phyloP scores from a whole-genome alignment of 2,888 invertebrate genomes.

The Pachycephus smyrnensis region DNA sequence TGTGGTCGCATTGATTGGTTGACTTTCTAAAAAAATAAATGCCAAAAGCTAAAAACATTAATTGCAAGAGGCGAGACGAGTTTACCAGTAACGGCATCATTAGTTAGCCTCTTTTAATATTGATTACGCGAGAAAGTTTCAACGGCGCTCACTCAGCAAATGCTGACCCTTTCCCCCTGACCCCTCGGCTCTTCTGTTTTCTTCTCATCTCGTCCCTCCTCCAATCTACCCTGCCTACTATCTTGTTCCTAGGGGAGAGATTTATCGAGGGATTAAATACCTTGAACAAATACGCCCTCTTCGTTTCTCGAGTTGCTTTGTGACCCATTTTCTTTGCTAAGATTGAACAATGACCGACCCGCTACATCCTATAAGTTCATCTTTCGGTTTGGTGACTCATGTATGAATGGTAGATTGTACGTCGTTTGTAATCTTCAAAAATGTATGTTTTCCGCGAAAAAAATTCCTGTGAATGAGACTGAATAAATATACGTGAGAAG shows the following conservation, averaged over 20 bases:
- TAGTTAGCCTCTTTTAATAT: constrained; percentile 14
- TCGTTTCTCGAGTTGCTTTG: background rate
- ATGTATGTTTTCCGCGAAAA: background rate
- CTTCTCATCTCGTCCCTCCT: background rate
- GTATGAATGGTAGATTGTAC: background rate
- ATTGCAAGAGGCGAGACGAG: background rate
- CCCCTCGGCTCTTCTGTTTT: constrained; percentile 1
- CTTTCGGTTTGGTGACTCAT: background rate
- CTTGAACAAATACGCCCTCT: constrained; percentile 23
- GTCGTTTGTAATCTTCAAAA: background rate
- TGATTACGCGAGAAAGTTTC: constrained; percentile 15
- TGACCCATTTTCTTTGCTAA: constrained; percentile 5
- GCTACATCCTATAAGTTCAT: background rate
- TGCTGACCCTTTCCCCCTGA: constrained; percentile 4
- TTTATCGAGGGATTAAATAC: constrained; percentile 35
- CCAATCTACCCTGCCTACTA: constrained; percentile 3
- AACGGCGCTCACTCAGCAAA: constrained; percentile 7
- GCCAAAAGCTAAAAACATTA: background rate
- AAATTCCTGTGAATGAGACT: background rate
- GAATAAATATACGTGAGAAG: background rate
- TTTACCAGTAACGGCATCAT: background rate
- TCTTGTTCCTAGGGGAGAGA: constrained; percentile 23
- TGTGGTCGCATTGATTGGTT: background rate
- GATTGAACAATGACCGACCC: background rate
- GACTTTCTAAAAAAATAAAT: background rate